Percentiles rank a stretch among this genome's conserved stretches.
phyloP scores from a whole-genome alignment of 2,113 vertebrate genomes.

The Nesoenas mayeri region DNA sequence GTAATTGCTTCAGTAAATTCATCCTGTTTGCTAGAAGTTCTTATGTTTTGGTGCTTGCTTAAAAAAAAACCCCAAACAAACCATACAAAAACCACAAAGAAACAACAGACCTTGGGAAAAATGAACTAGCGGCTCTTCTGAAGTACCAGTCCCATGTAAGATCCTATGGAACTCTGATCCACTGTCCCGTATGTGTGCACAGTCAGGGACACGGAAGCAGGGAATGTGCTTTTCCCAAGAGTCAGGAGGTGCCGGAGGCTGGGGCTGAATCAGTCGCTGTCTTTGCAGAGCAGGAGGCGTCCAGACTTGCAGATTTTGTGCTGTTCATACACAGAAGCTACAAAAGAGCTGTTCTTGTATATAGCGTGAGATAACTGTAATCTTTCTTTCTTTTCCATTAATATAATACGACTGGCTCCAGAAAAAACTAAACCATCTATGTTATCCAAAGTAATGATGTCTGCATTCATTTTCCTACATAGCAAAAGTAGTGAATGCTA shows the following conservation, averaged over 20 bases:
- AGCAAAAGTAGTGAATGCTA: not conserved
- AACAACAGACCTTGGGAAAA: not conserved
- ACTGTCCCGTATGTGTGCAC: rapidly evolving
- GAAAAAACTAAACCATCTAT: rapidly evolving
- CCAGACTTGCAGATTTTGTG: not conserved
- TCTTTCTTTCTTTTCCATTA: not conserved
- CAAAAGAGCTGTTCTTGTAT: not conserved
- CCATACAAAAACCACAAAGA: no score
- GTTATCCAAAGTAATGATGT: not conserved
- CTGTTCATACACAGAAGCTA: rapidly evolving
- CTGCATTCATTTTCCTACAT: rapidly evolving
- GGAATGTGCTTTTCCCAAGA: not conserved
- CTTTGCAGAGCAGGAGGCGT: not conserved
- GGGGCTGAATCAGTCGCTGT: not conserved
- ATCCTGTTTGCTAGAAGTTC: not conserved
- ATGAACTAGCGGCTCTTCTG: not conserved
- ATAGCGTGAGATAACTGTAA: not conserved
- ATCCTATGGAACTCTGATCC: rapidly evolving
- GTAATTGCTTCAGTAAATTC: slow-evolving; percentile 48
- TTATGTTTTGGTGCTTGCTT: not conserved
- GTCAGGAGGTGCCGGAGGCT: not conserved
- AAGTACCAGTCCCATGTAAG: not conserved
- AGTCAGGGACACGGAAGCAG: no score
- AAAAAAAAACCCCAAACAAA: no score
- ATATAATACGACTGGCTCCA: not conserved